phyloP scores from a whole-genome alignment of 2,888 invertebrate genomes.

The Monopis laevigella region DNA sequence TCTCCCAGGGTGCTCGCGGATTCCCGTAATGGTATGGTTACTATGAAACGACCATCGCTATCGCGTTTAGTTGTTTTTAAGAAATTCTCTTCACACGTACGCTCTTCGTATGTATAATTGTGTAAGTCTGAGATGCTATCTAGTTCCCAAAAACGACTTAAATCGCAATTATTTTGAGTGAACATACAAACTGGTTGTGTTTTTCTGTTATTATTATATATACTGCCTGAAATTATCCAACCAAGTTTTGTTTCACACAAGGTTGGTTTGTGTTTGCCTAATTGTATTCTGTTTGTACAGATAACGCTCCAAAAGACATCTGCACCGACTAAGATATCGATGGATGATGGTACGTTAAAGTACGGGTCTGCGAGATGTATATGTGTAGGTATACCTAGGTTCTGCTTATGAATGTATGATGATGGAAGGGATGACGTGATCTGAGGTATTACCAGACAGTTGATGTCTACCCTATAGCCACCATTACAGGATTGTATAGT shows the following conservation, averaged over 20 bases:
- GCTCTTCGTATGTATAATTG: no score
- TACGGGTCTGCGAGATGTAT: not conserved
- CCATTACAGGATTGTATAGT: no score
- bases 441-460: no score
- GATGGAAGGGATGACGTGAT: no score
- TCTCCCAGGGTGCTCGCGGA: not conserved
- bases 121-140: no score
- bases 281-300: no score
- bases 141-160: no score
- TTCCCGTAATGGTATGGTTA: not conserved
- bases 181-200: no score
- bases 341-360: not conserved
- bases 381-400: no score
- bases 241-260: not conserved
- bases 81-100: not conserved
- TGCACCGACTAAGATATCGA: not conserved
- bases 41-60: not conserved
- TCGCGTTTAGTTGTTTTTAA: not conserved
- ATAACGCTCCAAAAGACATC: not conserved
- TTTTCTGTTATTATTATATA: not conserved
- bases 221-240: not conserved
- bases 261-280: not conserved
- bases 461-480: no score
- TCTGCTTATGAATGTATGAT: no score
- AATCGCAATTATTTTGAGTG: no score